Conservation (phyloP, 1,140 invertebrate genomes). For the Sitobion miscanthi region DNA sequence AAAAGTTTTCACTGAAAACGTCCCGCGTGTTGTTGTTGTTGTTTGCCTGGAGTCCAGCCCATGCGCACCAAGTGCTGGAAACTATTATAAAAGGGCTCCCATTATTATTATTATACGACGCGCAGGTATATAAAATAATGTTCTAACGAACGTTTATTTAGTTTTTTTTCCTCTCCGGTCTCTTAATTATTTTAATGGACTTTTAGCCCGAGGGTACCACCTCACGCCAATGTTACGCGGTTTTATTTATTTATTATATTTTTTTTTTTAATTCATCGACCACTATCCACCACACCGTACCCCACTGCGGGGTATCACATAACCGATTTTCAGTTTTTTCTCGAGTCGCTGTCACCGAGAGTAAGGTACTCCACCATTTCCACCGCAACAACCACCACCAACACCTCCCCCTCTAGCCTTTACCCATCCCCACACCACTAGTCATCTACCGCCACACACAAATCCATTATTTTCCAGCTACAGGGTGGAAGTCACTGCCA, state of each 20-base stretch:
- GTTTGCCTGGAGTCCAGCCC: not conserved
- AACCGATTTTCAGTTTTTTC: not conserved
- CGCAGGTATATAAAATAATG: not conserved
- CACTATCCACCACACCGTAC: not conserved
- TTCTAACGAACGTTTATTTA: not conserved
- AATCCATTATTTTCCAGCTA: not conserved
- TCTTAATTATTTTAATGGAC: constrained; percentile 46
- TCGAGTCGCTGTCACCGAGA: not conserved
- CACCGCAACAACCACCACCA: no score
- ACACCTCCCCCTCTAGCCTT: not conserved
- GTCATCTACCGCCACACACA: no score
- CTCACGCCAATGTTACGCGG: not conserved
- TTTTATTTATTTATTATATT: constrained; percentile 4
- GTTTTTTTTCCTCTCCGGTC: not conserved
- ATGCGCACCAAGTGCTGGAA: not conserved
- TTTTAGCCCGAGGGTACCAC: not conserved
- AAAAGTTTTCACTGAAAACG: not conserved
- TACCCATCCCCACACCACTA: not conserved
- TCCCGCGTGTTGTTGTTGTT: not conserved
- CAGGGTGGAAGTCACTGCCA: not conserved
- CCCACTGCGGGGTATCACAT: no score
- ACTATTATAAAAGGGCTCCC: not conserved
- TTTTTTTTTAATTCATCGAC: not conserved
- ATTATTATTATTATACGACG: constrained; percentile 4
- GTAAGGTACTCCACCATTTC: no score